Evolutionary conservation across 2,113 vertebrate genomes (phyloP), one percentile per base, ranked within the genome.

Genomic region (Notothenia coriiceps): DNA sequence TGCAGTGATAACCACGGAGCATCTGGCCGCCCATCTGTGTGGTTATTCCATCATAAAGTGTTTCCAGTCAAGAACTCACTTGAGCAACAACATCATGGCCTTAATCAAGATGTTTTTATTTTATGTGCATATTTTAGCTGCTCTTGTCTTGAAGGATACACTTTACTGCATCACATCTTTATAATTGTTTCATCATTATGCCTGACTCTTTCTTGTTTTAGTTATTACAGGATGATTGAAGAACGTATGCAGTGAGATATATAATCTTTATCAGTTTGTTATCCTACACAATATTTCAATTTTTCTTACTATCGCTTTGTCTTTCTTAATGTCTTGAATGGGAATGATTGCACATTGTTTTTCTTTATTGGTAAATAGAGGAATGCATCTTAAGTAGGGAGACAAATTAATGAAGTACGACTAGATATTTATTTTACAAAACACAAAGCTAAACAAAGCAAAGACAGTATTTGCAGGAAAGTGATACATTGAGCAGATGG

Each of bases 1-100:
- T 43, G 63, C 51, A 54, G 56, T 62, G 64, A 61, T 70, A 35
- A 50, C 63, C 10, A 18, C 71, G 40, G 54, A 82, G 63, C 83
- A 82, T 81, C 79, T 82, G 76, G 74, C 79, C 33, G n/a, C 46
- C 75, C 79, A 80, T 74, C 79, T 80, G 79, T 70, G 51, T 47
- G 8, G 10, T 74, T 61, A 29, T 62, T 44, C 46, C 25, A 52
- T 74, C 46, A 54, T 5, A 74, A 70, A 66, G 22, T 43, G n/a
- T 70, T 74, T 74, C 33, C 51, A 74, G 70, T 40, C 47, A 74
- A 70, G 17, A 77, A 57, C 14, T 54, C n/a, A 74, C 49, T 74
- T 63, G 33, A 71, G 55, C 65, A 29, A 33, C 50, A 43, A 79
- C 2, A 54, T 52, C 46, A 44, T 67, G 40, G 12, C 50, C 49